Percentiles rank a stretch among this genome's conserved stretches.
Evolutionary conservation across 2,888 invertebrate species (phyloP).

Genomic region (Hofmannophila pseudospretella): DNA sequence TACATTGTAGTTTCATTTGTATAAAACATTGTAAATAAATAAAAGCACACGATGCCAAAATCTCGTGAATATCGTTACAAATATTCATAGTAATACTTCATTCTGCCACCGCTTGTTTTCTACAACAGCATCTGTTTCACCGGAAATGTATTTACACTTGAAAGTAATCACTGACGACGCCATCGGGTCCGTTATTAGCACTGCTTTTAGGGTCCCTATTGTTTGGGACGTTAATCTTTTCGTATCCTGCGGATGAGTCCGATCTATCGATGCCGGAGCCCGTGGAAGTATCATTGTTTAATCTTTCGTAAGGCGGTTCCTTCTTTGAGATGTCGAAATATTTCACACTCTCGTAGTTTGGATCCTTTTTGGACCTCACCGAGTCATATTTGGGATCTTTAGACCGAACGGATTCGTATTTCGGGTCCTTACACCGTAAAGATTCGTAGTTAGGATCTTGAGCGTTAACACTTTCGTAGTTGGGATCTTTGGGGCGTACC

Average conservation of each 20-base stretch:
- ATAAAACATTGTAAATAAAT: slow-evolving; percentile 51
- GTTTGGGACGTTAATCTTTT: slow-evolving; percentile 56
- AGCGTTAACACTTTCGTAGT: slow-evolving; percentile 83
- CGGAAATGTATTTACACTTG: slow-evolving; percentile 46
- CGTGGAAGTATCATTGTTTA: slow-evolving; percentile 53
- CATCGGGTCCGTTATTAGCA: slow-evolving; percentile 61
- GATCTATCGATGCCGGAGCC: slow-evolving; percentile 47
- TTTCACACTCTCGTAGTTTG: slow-evolving; percentile 90
- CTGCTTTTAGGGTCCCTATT: slow-evolving; percentile 54
- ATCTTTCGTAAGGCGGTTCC: slow-evolving; percentile 83
- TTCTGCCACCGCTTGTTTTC: slow-evolving; percentile 14
- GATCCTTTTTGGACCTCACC: slow-evolving; percentile 79
- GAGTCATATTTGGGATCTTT: slow-evolving; percentile 85
- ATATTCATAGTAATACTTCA: slow-evolving; percentile 37
- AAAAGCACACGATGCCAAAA: slow-evolving; percentile 57
- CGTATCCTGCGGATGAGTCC: slow-evolving; percentile 63
- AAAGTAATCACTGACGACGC: slow-evolving; percentile 66
- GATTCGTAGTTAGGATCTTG: slow-evolving; percentile 82
- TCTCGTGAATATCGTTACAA: slow-evolving; percentile 37
- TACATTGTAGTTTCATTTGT: slow-evolving; percentile 35
- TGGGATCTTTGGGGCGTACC: slow-evolving; percentile 81
- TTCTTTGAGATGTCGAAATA: slow-evolving; percentile 79
- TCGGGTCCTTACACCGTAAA: slow-evolving; percentile 75
- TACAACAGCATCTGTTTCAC: slow-evolving; percentile 7
- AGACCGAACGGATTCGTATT: slow-evolving; percentile 75